Evolutionary conservation across 2,113 vertebrate genomes (phyloP).

Genomic region (Mustela lutreola): DNA sequence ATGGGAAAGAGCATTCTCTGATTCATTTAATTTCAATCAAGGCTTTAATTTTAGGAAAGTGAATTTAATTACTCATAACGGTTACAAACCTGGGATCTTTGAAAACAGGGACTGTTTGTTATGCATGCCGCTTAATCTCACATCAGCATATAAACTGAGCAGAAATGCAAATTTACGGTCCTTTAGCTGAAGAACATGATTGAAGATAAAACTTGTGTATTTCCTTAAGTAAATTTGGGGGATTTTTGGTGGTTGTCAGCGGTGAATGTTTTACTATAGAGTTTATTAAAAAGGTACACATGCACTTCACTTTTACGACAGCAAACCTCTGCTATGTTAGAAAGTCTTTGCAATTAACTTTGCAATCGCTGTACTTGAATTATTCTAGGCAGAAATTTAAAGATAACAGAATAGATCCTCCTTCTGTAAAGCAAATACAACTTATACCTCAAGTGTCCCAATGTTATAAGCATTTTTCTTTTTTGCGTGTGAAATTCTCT

Average conservation of each 20-base stretch:
- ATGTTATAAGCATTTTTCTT: not conserved
- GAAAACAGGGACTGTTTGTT: not conserved
- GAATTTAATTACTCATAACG: not conserved
- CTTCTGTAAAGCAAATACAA: not conserved
- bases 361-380: not conserved
- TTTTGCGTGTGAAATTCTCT: not conserved
- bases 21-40: not conserved
- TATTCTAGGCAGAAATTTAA: not conserved
- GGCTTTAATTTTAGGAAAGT: not conserved
- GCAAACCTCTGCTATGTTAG: not conserved
- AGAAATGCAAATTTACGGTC: not conserved
- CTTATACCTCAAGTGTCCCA: not conserved
- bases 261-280: not conserved
- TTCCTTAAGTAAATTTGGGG: not conserved
- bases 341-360: slow-evolving; percentile 7
- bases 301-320: not conserved
- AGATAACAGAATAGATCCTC: not conserved
- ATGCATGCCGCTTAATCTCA: not conserved
- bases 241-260: not conserved
- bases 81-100: not conserved
- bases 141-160: not conserved
- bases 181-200: not conserved
- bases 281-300: not conserved
- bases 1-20: not conserved
- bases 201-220: not conserved